phyloP scores from a whole-genome alignment of 2,113 vertebrate species.

The Embiotoca jacksoni region DNA sequence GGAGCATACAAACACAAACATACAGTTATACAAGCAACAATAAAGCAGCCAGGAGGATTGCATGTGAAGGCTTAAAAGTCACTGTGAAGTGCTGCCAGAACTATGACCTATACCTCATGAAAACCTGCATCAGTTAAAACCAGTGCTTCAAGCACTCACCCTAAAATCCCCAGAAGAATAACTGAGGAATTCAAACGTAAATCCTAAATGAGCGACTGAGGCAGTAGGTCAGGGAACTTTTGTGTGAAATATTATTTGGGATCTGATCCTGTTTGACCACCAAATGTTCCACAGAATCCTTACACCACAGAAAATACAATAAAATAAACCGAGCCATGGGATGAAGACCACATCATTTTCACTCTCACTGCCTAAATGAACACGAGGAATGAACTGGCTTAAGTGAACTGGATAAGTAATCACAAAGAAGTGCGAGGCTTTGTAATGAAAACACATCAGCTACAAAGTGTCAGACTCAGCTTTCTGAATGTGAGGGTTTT shows the following conservation, averaged over 20 bases:
- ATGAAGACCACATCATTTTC: constrained; percentile 29
- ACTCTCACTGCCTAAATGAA: constrained; percentile 23
- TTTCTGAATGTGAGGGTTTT: constrained; percentile 10
- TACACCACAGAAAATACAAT: constrained; percentile 20
- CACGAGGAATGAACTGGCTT: background rate
- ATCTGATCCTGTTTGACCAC: constrained; percentile 33
- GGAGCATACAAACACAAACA: constrained; percentile 34
- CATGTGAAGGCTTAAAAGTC: constrained; percentile 29
- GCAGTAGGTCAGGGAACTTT: constrained; percentile 1
- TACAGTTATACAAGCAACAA: constrained; percentile 43
- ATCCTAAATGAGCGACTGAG: background rate
- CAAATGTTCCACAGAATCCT: constrained; percentile 50
- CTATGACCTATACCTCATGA: constrained; percentile 43
- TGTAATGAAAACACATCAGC: constrained; percentile 27
- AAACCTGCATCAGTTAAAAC: constrained; percentile 32
- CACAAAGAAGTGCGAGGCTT: constrained; percentile 1
- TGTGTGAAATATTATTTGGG: background rate
- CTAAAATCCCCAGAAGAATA: constrained; percentile 24
- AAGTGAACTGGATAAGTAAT: background rate
- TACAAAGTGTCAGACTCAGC: constrained; percentile 3
- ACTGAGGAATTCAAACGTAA: constrained; percentile 22
- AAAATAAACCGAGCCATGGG: constrained; percentile 27
- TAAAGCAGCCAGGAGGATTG: constrained; percentile 55
- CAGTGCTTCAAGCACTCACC: background rate
- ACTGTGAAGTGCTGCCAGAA: constrained; percentile 33